These are phyloP conservation scores for Cecropterus lyciades DNA, from an alignment of 1,140 invertebrate genomes.

Conservation along the genomic window DNA sequence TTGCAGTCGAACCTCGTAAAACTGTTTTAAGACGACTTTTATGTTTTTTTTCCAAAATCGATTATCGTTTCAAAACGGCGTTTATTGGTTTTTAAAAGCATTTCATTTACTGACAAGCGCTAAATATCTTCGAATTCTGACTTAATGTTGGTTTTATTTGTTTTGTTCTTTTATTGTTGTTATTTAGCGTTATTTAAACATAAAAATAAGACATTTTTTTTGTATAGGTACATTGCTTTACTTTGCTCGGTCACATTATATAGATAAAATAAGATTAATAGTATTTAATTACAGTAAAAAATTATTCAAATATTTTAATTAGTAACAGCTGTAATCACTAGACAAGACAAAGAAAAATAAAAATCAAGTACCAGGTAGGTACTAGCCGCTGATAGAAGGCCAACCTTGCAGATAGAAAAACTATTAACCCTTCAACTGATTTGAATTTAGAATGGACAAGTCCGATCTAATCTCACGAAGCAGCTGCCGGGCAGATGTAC, in stretches of 20 bases:
- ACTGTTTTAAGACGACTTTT: constrained; percentile 31
- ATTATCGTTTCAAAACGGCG: constrained; percentile 25
- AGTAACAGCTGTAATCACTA: background rate
- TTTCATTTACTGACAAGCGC: constrained; percentile 22
- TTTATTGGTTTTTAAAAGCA: constrained; percentile 36
- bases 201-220: too few relatives aligned
- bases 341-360: background rate
- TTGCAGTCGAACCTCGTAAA: constrained; percentile 29
- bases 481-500: constrained; percentile 70
- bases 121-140: constrained; percentile 22
- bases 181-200: too few relatives aligned
- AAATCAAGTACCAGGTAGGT: constrained; percentile 1
- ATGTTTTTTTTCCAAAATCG: constrained; percentile 31
- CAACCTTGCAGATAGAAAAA: constrained; percentile 43
- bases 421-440: constrained; percentile 62
- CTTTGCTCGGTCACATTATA: background rate
- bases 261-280: too few relatives aligned
- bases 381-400: constrained; percentile 19
- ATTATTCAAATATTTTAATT: background rate
- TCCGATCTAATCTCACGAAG: constrained; percentile 63
- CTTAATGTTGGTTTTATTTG: constrained; percentile 6
- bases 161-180: background rate
- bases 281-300: too few relatives aligned
- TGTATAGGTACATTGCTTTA: background rate
- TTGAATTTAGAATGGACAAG: constrained; percentile 60